These are phyloP conservation scores for Eulemur rufifrons DNA, from an alignment of 2,113 vertebrate genomes.

Conservation along the genomic window DNA sequence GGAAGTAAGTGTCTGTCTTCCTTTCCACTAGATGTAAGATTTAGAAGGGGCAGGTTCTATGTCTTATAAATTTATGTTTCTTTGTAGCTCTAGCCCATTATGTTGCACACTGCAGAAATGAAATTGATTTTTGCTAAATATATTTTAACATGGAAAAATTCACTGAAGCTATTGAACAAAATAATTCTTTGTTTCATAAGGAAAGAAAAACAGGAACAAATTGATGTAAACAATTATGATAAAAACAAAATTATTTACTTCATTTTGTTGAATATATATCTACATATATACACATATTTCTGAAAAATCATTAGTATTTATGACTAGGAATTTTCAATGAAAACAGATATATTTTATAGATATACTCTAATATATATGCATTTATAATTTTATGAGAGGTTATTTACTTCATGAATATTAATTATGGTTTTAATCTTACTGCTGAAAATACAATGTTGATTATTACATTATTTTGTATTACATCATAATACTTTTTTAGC, in stretches of 20 bases:
- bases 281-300: slow-evolving; percentile 58
- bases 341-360: slow-evolving; percentile 45
- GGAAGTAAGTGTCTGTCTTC: background rate
- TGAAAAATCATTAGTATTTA: slow-evolving; percentile 48
- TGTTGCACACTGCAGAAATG: background rate
- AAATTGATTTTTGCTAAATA: slow-evolving; percentile 30
- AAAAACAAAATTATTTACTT: slow-evolving; percentile 56
- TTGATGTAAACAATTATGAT: slow-evolving; percentile 37
- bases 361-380: slow-evolving; percentile 47
- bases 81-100: background rate
- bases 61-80: background rate
- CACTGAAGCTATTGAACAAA: slow-evolving; percentile 46
- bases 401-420: slow-evolving; percentile 83
- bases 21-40: background rate
- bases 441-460: slow-evolving; percentile 78
- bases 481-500: slow-evolving; percentile 71
- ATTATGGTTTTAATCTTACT: slow-evolving; percentile 75
- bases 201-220: slow-evolving; percentile 42
- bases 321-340: slow-evolving; percentile 22
- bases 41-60: background rate
- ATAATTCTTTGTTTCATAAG: slow-evolving; percentile 30
- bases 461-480: slow-evolving; percentile 79
- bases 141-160: background rate
- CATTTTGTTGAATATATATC: slow-evolving; percentile 67
- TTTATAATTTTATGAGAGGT: slow-evolving; percentile 76